phyloP scores from a whole-genome alignment of 2,797 vertebrate genomes.

The Pampus argenteus region DNA sequence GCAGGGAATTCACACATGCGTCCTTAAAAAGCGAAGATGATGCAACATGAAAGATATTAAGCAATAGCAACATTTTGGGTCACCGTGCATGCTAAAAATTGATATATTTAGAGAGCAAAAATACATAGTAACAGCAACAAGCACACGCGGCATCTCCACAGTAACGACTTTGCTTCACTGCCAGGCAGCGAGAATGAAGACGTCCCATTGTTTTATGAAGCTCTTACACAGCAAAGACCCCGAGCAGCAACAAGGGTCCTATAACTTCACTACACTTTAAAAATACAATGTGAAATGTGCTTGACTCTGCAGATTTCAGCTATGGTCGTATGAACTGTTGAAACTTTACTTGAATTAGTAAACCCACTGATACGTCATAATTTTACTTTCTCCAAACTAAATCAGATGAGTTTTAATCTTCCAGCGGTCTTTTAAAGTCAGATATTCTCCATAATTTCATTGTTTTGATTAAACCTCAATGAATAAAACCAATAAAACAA shows the following conservation, averaged over 20 bases:
- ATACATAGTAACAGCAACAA: neutral
- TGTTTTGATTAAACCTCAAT: neutral
- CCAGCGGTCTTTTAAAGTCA: neutral
- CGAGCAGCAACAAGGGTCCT: neutral
- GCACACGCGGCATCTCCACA: constrained; percentile 39
- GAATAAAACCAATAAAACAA: constrained; percentile 9
- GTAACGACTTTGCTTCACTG: constrained; percentile 36
- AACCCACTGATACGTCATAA: neutral
- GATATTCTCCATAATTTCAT: constrained; percentile 1
- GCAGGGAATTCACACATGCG: neutral
- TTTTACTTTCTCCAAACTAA: constrained; percentile 1
- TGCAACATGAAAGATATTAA: neutral
- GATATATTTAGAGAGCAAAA: neutral
- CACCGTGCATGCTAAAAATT: neutral
- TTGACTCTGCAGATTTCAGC: neutral
- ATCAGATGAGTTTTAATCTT: constrained; percentile 1
- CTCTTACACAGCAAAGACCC: constrained; percentile 19
- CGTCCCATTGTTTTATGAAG: constrained; percentile 53
- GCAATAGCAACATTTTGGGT: neutral
- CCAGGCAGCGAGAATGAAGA: constrained; percentile 28
- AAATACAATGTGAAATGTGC: constrained; percentile 23
- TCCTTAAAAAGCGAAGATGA: neutral
- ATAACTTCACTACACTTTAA: neutral
- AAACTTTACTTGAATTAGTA: neutral
- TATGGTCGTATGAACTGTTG: neutral